Percentiles rank a stretch among this genome's conserved stretches.
phyloP scores from a whole-genome alignment of 2,797 vertebrate species.

The Lepus townsendii region DNA sequence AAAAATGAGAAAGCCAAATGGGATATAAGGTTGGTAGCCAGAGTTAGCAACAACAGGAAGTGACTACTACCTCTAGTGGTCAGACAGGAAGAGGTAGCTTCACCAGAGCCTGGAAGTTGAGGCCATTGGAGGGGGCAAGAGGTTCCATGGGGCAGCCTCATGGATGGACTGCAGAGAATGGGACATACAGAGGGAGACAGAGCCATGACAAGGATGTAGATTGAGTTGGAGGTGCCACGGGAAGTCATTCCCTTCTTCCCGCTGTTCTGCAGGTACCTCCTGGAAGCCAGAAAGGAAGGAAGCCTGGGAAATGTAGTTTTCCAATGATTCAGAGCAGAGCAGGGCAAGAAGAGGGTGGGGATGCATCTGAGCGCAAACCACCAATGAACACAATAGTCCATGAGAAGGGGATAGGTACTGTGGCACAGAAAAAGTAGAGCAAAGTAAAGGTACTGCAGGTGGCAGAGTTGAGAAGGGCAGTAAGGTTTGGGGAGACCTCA shows the following conservation, averaged over 20 bases:
- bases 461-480: neutral
- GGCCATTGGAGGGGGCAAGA: neutral
- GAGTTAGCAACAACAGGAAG: neutral
- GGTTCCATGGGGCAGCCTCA: neutral
- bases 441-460: neutral
- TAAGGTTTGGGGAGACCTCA: neutral
- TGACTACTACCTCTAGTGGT: neutral
- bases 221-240: neutral
- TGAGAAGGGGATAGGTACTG: neutral
- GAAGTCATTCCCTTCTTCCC: neutral
- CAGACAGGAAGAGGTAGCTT: neutral
- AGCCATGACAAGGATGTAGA: neutral
- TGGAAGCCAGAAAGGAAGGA: neutral
- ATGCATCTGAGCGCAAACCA: neutral
- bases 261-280: neutral
- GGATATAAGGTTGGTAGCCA: neutral
- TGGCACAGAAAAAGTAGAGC: neutral
- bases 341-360: neutral
- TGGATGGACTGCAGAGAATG: neutral
- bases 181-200: neutral
- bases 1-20: neutral
- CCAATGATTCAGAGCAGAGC: neutral
- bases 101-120: neutral
- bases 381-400: neutral
- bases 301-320: neutral